Conservation (phyloP, 2,888 invertebrate species). For the Drosophila kuntzei region DNA sequence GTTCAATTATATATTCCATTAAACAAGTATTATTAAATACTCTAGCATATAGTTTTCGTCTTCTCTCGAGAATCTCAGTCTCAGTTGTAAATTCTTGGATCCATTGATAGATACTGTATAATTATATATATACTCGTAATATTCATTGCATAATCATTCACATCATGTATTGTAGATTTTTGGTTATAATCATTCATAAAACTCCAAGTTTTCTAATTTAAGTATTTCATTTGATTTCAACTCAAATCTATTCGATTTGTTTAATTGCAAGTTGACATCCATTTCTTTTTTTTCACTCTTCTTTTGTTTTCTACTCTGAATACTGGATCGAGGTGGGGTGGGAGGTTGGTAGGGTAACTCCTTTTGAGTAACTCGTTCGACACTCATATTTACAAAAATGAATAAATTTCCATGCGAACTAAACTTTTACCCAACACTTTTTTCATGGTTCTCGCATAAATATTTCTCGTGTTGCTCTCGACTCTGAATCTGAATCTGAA, state of each 20-base stretch:
- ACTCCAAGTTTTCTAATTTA: slow-evolving; percentile 1
- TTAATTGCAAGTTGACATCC: slow-evolving; percentile 37
- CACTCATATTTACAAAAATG: slow-evolving; percentile 30
- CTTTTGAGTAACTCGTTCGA: slow-evolving; percentile 17
- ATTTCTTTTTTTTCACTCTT: slow-evolving; percentile 3
- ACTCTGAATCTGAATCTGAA: background rate
- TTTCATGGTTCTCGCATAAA: slow-evolving; percentile 13
- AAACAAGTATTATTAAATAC: background rate
- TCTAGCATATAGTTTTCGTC: slow-evolving; percentile 5
- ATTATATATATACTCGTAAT: background rate
- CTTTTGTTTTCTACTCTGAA: background rate
- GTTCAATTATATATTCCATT: background rate
- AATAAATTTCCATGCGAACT: slow-evolving; percentile 38
- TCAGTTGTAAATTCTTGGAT: slow-evolving; percentile 4
- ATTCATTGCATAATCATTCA: slow-evolving; percentile 1
- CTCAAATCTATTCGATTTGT: slow-evolving; percentile 20
- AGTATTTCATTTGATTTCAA: background rate
- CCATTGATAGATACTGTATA: slow-evolving; percentile 2
- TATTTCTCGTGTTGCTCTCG: slow-evolving; percentile 25
- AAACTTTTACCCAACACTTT: slow-evolving; percentile 19
- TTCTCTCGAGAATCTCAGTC: background rate
- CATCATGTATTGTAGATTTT: background rate
- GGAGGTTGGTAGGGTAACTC: background rate
- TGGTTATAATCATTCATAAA: background rate
- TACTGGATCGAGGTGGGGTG: background rate